Conservation (phyloP, 2,797 vertebrate genomes). For the Clamator glandarius region DNA sequence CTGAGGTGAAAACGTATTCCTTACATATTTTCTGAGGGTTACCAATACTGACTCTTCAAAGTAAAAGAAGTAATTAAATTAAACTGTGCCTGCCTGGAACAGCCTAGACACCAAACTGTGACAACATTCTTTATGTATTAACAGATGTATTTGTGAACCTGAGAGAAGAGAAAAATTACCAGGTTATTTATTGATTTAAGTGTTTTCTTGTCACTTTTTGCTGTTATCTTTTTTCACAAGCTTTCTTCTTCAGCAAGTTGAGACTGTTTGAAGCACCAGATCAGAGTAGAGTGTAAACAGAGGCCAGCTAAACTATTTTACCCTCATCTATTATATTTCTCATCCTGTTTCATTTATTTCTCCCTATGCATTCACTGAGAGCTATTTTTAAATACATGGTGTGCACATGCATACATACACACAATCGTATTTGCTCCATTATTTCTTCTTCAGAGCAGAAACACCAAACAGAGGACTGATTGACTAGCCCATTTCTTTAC, state of each 20-base stretch:
- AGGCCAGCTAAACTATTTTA: not conserved
- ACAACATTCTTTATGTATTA: not conserved
- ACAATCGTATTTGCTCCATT: not conserved
- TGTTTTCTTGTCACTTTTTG: not conserved
- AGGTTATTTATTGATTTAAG: not conserved
- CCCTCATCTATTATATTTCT: not conserved
- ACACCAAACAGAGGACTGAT: not conserved
- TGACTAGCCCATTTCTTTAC: not conserved
- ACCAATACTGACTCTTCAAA: not conserved
- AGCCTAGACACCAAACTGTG: not conserved
- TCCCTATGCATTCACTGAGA: not conserved
- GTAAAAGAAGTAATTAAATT: not conserved
- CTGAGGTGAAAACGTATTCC: not conserved
- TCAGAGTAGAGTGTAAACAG: not conserved
- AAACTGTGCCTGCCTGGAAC: not conserved
- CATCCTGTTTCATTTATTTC: not conserved
- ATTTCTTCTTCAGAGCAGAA: not conserved
- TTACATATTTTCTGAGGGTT: not conserved
- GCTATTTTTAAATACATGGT: not conserved
- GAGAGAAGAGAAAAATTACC: not conserved
- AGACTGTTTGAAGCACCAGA: not conserved
- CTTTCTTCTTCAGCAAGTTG: not conserved
- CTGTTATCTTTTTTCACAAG: not conserved
- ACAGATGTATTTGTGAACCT: not conserved
- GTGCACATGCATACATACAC: not conserved